Base-by-base conservation (phyloP, 2,888 invertebrate genomes). In the Stegophylla sp. region DNA sequence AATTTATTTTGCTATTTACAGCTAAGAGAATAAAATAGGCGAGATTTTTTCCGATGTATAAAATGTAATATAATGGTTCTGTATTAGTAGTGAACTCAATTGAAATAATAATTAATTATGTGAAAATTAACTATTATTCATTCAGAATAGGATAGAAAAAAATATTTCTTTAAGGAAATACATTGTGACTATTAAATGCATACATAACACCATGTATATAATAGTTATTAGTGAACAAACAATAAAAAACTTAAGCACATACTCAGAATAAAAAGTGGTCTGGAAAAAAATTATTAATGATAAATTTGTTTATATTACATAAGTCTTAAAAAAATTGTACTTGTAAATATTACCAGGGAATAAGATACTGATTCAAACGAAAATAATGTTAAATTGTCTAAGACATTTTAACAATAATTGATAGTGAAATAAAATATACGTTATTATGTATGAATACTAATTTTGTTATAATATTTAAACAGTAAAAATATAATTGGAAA, bases 391-490 rank as follows among this genome's bases (percentile, higher is more conserved):
- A 23, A 41, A 13, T 41, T n/a, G 12, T 28, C 26, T 23, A 23
- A 56, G 15, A 61, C 28, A 41, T 53, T 56, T 48, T 4, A 53
- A 69, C 9, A 15, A 41, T 41, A 73, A 45, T 28, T 10, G 15
- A 74, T 61, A 15, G 12, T 28, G 45, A 73, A 45, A 63, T 34
- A 48, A 63, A 53, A n/a, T 48, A 45, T 28, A 67, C 10, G 17
- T n/a, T 45, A 73, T 74, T 12, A 56, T 43, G 45, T 28, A 17
- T 43, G 26, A 73, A 73, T 20, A 48, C 48, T 74, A 61, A 45
- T 74, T 72, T 61, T 20, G 61, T 59, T 43, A n/a, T n/a, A 73
- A 48, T 73, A 73, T n/a, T 61, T 45, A 61, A 73, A 73, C 28
- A 43, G 45, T 28, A 73, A 53, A 59, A 45, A 73, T 75, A 41